Base-by-base conservation (phyloP, 1,140 invertebrate genomes). In the Pogonus chalceus region DNA sequence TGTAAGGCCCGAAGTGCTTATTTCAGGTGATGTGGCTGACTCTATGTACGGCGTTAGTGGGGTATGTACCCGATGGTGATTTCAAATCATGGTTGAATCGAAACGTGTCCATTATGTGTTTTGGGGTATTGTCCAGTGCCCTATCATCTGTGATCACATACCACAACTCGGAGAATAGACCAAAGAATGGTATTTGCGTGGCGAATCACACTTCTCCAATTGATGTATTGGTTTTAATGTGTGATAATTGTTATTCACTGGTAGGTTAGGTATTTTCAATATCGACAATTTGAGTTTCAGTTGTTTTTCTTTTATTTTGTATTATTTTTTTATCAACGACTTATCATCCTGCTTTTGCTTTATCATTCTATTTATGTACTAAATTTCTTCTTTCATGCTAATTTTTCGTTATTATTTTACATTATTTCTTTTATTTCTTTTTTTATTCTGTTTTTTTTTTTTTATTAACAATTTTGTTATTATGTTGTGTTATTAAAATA, bases 181-280 rank as follows among this genome's bases (percentile, higher is more conserved):
- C 92, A 22, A 74, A 77, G 55, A 76, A 71, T 23, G 93, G 95
- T 24, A 98, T 99, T 63, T 98, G 96, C 76, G 96, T 99, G 18
- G 96, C 97, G 48, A 99, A 99, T 78, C 97, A 99, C 72, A 99
- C 97, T 0, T 97, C 94, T 54, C 97, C 96, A 1, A 96, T 99
- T 58, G 96, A 99, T 74, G 94, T 94, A 37, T 79, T 99, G 53
- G 85, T 99, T 57, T 79, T 99, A 39, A 94, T 95, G 80, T 93
- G 91, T 76, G 96, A 99, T 76, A 96, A 95, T 71, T 89, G 89
- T 65, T 99, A 99, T 76, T 96, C 95, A 35, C 77, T 99, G 90
- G 94, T 98, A 82, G 72, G 82, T 78, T 23, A 50, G 18, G 26
- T 56, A 16, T 53, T 48, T 14, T 31, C 14, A 31, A 31, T 14